Conservation (phyloP, 2,888 invertebrate species). For the Camponotus fellah region DNA sequence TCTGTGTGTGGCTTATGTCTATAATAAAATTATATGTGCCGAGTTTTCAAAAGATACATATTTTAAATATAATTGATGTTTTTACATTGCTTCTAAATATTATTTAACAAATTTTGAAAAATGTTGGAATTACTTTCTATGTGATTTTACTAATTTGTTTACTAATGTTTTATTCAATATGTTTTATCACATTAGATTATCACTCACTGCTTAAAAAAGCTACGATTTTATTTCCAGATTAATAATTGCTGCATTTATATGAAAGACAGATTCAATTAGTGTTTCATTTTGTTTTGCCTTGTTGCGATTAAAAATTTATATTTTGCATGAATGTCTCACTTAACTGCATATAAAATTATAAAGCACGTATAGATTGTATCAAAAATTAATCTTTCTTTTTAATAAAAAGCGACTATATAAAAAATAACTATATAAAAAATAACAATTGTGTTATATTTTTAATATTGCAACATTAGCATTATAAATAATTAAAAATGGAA, state of each 20-base stretch:
- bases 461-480: neutral
- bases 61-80: neutral
- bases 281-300: conserved; percentile 34
- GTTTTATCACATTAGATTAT: conserved; percentile 24
- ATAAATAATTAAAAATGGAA: conserved; percentile 1
- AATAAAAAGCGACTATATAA: neutral
- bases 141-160: neutral
- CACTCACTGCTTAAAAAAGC: conserved; percentile 13
- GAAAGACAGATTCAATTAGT: conserved; percentile 27
- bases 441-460: neutral
- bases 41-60: neutral
- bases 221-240: conserved; percentile 25
- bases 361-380: neutral
- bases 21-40: neutral
- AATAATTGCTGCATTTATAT: conserved; percentile 40
- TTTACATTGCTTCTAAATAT: neutral
- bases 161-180: neutral
- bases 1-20: neutral
- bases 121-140: neutral
- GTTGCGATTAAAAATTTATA: conserved; percentile 43
- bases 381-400: neutral
- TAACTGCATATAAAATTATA: conserved; percentile 36
- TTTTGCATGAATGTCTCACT: conserved; percentile 6
- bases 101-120: neutral
- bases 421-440: neutral